phyloP scores from a whole-genome alignment of 2,797 vertebrate species.

The Gymnothorax reevesii region DNA sequence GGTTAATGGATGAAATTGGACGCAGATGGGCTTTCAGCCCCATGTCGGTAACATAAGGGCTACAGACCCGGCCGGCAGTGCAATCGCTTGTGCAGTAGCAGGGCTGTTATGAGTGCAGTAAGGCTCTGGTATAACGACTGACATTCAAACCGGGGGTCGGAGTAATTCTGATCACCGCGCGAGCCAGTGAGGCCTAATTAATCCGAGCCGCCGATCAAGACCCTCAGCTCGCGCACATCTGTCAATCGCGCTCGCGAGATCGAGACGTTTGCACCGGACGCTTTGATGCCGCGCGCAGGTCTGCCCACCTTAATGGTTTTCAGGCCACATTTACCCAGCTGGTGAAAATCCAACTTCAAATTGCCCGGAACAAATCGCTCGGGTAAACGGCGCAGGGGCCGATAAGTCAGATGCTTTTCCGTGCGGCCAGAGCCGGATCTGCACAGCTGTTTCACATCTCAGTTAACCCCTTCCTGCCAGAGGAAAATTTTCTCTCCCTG shows the following conservation, averaged over 20 bases:
- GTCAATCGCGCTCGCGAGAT: conserved; percentile 10
- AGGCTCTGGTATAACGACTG: background rate
- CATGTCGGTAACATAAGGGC: background rate
- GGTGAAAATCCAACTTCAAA: conserved; percentile 35
- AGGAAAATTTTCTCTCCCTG: background rate
- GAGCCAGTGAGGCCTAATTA: background rate
- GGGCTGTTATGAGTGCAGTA: background rate
- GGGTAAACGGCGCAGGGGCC: background rate
- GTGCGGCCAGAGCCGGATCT: background rate
- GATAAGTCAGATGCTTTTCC: conserved; percentile 8
- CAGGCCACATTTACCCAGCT: conserved; percentile 27
- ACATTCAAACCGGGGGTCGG: background rate
- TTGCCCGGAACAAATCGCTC: conserved; percentile 40
- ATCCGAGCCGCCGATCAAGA: background rate
- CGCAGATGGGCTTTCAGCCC: background rate
- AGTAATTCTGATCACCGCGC: background rate
- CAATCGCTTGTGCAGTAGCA: background rate
- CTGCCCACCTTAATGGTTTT: conserved; percentile 19
- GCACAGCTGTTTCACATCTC: conserved; percentile 17
- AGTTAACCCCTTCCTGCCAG: conserved; percentile 23
- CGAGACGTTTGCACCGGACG: conserved; percentile 20
- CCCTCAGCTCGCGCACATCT: background rate
- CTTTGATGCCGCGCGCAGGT: conserved; percentile 13
- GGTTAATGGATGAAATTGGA: background rate
- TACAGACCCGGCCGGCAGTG: background rate